phyloP scores from a whole-genome alignment of 1,140 invertebrate species.

The Bombus consobrinus region DNA sequence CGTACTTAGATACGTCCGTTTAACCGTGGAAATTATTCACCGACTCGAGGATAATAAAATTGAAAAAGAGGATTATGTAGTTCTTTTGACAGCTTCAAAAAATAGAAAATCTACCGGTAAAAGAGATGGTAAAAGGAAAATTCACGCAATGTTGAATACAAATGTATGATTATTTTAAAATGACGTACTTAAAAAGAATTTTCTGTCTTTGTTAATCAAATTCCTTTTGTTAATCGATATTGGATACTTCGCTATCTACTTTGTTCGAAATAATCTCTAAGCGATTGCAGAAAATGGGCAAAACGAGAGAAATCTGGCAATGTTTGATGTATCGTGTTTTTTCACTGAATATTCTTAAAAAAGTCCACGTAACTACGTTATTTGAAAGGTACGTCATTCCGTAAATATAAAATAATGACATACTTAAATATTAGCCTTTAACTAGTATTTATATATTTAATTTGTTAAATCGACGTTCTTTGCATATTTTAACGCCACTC shows the following conservation, averaged over 20 bases:
- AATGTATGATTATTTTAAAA: conserved; percentile 1
- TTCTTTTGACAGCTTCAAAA: background rate
- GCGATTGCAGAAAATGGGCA: no score
- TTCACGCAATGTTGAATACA: background rate
- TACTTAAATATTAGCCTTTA: background rate
- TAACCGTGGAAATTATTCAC: background rate
- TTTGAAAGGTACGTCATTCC: background rate
- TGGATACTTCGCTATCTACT: background rate
- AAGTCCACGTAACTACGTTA: background rate
- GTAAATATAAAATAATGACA: background rate
- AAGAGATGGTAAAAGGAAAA: background rate
- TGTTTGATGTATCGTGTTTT: background rate
- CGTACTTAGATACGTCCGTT: background rate
- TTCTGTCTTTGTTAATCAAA: no score
- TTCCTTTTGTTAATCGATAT: no score
- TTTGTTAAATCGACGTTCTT: background rate
- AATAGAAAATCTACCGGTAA: background rate
- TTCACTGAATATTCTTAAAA: background rate
- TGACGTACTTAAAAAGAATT: background rate
- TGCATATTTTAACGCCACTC: background rate
- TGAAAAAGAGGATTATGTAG: background rate
- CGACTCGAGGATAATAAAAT: background rate
- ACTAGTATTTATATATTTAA: background rate
- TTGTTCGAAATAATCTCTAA: background rate
- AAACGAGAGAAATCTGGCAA: background rate